Evolutionary conservation across 2,888 invertebrate genomes (phyloP), one percentile per base, ranked within the genome.

Genomic region (Seira musarum): DNA sequence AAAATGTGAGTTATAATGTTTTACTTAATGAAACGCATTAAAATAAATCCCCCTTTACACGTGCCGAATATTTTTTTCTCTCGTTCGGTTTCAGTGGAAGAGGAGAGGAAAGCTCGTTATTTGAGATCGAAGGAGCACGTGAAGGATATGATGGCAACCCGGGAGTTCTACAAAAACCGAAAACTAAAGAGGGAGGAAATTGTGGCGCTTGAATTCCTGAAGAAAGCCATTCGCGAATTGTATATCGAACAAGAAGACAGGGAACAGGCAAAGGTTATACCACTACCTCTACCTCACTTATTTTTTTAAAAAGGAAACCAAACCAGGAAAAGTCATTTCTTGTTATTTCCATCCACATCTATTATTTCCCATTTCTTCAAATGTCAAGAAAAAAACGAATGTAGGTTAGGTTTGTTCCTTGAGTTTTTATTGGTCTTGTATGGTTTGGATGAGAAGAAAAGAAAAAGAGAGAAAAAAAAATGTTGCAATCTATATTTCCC

Each of bases 171-270:
- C 80, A 75, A 82, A 75, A 80, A 85, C 46, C 53, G 83, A 57
- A 64, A 76, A 67, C n/a, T 84, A 25, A 85, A 86, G 71, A 68
- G 84, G 17, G 86, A 86, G 67, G 84, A 83, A 74, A 79, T 85
- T 69, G 86, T 83, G 64, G 86, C 82, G 2, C 66, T 76, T 22
- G 85, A 84, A 76, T 84, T 85, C 65, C 70, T 86, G 13, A 83
- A 84, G 72, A 82, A 84, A 82, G 81, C 79, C 6, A 57, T 84
- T 63, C 80, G 82, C 57, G 82, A 82, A 25, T 68, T 82, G 22
- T 79, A 81, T 35, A 67, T 77, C 10, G 82, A 82, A 68, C 76
- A 82, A 65, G 83, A 79, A 30, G 81, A 83, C 66, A 78, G 83
- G 21, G 76, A 83, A 40, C 81, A 83, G 67, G 81, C 78, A 22